phyloP scores from a whole-genome alignment of 2,888 invertebrate genomes.

The Drosophila testacea region DNA sequence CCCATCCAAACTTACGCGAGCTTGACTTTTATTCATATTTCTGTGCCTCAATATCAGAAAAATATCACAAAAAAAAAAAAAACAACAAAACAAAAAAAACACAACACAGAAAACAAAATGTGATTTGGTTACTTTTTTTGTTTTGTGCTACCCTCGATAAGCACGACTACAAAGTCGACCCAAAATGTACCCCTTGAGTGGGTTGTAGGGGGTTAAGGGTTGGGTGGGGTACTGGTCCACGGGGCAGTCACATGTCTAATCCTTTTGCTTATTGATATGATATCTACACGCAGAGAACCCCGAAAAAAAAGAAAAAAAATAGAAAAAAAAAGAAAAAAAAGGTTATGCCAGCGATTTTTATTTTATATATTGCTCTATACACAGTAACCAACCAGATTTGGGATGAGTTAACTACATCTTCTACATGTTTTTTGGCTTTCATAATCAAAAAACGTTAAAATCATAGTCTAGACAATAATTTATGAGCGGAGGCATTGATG shows the following conservation, averaged over 20 bases:
- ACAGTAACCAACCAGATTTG: conserved; percentile 52
- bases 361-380: conserved; percentile 70
- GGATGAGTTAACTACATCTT: conserved; percentile 6
- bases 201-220: background rate
- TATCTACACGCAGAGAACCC: conserved; percentile 69
- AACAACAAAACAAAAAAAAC: conserved; percentile 21
- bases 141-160: conserved; percentile 57
- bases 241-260: conserved; percentile 79
- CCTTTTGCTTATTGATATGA: conserved; percentile 82
- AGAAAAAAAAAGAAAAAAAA: conserved; percentile 41
- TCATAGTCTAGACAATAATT: conserved; percentile 85
- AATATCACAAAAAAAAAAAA: conserved; percentile 34
- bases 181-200: conserved; percentile 56
- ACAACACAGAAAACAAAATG: conserved; percentile 21
- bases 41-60: conserved; percentile 57
- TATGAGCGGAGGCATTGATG: conserved; percentile 74
- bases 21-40: conserved; percentile 78
- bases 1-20: conserved; percentile 18
- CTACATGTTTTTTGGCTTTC: conserved; percentile 66
- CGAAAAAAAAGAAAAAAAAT: conserved; percentile 29
- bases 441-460: conserved; percentile 85
- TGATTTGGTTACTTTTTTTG: conserved; percentile 31
- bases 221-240: conserved; percentile 43
- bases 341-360: conserved; percentile 73
- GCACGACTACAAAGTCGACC: conserved; percentile 62